A percentile compares a stretch with the other conserved stretches of the same genome.
phyloP scores from a whole-genome alignment of 2,797 vertebrate species.

The Leptatherina wallacei region DNA sequence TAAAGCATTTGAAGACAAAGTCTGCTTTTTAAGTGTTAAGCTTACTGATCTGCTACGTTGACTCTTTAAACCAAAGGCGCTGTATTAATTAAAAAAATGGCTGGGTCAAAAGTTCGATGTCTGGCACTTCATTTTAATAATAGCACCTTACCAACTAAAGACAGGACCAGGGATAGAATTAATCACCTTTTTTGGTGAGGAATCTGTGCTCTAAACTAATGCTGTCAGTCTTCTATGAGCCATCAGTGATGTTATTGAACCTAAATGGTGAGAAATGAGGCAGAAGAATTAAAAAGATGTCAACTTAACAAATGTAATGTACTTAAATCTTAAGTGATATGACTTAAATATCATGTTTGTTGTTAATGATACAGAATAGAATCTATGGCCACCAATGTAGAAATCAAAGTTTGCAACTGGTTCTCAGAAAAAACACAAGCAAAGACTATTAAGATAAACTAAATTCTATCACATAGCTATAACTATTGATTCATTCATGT shows the following conservation, averaged over 20 bases:
- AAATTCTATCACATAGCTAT: too few relatives aligned
- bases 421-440: too few relatives aligned
- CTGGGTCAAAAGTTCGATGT: background rate
- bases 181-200: background rate
- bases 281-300: background rate
- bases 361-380: too few relatives aligned
- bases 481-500: background rate
- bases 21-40: background rate
- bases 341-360: too few relatives aligned
- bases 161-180: background rate
- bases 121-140: background rate
- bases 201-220: background rate
- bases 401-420: too few relatives aligned
- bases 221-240: background rate
- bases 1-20: background rate
- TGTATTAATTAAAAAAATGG: background rate
- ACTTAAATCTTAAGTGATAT: too few relatives aligned
- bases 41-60: background rate
- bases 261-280: background rate
- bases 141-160: background rate
- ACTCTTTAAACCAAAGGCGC: background rate
- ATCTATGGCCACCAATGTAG: too few relatives aligned
- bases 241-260: background rate
- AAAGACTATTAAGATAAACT: too few relatives aligned
- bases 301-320: background rate